Evolutionary conservation across 2,113 vertebrate genomes (phyloP).

Genomic region (Tympanuchus pallidicinctus): DNA sequence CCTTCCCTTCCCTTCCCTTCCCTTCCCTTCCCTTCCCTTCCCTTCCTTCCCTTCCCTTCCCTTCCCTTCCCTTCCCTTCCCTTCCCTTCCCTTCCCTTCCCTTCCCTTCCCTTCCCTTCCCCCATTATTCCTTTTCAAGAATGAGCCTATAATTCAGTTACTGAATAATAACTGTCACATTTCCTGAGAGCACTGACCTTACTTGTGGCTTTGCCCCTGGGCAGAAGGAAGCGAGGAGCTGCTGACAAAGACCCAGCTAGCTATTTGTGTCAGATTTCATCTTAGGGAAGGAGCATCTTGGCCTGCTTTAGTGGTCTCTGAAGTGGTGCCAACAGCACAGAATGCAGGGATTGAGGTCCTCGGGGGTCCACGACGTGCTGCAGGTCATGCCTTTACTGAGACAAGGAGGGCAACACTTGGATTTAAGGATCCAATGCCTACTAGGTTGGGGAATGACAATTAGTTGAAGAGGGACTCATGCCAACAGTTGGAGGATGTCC

Average conservation of each 20-base stretch:
- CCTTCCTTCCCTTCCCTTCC: too few species aligned
- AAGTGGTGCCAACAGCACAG: fast-evolving
- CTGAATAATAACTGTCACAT: slow-evolving; percentile 14
- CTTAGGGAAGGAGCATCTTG: not conserved
- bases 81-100: too few species aligned
- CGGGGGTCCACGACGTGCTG: fast-evolving
- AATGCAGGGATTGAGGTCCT: not conserved
- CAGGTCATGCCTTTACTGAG: fast-evolving
- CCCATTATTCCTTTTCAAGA: not conserved
- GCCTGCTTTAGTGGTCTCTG: not conserved
- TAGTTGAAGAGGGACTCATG: not conserved
- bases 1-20: too few species aligned
- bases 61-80: too few species aligned
- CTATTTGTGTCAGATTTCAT: not conserved
- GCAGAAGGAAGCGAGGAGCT: not conserved
- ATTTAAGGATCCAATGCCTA: not conserved
- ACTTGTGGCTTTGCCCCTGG: not conserved
- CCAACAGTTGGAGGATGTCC: not conserved
- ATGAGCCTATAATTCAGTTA: slow-evolving; percentile 23
- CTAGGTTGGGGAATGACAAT: not conserved
- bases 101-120: too few species aligned
- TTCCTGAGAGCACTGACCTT: not conserved
- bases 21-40: too few species aligned
- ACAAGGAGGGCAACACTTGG: fast-evolving
- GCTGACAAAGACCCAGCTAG: not conserved